These are phyloP conservation scores for Alouatta palliata DNA, from an alignment of 2,113 vertebrate genomes.

Conservation along the genomic window DNA sequence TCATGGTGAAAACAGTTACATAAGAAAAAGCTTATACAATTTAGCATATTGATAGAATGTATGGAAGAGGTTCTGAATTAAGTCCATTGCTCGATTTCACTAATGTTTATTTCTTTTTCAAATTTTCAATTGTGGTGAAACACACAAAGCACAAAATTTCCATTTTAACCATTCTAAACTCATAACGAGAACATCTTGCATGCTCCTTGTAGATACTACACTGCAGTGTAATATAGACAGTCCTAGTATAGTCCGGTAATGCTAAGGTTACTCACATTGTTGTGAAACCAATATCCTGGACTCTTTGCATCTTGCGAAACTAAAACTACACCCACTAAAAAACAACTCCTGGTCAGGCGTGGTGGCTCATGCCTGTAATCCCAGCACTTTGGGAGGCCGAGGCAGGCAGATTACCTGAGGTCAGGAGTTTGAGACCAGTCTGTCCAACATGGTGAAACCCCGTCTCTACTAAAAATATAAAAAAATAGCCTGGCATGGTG, in stretches of 20 bases:
- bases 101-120: background rate
- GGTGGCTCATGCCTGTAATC: too few species aligned
- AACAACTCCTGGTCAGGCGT: background rate
- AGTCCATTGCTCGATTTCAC: background rate
- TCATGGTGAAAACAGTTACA: background rate
- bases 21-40: background rate
- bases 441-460: too few species aligned
- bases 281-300: background rate
- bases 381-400: too few species aligned
- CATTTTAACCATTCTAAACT: background rate
- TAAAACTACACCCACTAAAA: background rate
- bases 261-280: background rate
- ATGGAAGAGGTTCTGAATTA: background rate
- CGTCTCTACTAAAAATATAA: too few species aligned
- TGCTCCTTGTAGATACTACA: too few species aligned
- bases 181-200: too few species aligned
- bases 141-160: background rate
- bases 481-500: too few species aligned
- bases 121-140: background rate
- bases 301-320: background rate
- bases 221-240: too few species aligned
- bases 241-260: background rate
- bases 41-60: background rate
- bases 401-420: too few species aligned
- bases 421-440: too few species aligned